Evolutionary conservation across 2,888 invertebrate genomes (phyloP).

Genomic region (Tipula lateralis): DNA sequence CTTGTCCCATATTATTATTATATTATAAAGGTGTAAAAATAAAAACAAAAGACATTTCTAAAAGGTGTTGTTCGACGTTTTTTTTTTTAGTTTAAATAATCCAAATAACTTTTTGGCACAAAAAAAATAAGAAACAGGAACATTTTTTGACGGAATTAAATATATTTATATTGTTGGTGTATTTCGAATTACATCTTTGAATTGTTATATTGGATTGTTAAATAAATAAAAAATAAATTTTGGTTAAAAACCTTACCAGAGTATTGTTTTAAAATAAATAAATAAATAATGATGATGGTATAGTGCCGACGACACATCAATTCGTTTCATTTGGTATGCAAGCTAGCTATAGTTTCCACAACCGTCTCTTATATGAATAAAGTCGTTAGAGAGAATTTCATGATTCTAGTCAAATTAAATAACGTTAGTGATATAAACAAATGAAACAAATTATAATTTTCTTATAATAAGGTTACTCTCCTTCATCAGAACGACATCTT

Average conservation of each 20-base stretch:
- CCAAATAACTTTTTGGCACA: background rate
- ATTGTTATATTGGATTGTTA: slow-evolving; percentile 15
- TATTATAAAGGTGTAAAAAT: background rate
- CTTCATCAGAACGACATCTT: too few relatives aligned
- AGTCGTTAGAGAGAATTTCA: background rate
- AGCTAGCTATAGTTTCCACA: background rate
- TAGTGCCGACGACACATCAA: slow-evolving; percentile 8
- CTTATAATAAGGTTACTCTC: too few relatives aligned
- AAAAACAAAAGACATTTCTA: slow-evolving; percentile 24
- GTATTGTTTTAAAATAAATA: slow-evolving; percentile 1
- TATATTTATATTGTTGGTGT: background rate
- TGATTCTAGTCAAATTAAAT: too few relatives aligned
- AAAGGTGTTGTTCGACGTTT: slow-evolving; percentile 15
- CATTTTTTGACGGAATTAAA: slow-evolving; percentile 19
- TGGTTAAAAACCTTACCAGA: background rate
- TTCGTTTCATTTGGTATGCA: background rate
- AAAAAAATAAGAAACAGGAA: background rate
- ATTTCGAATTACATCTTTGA: background rate
- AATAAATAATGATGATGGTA: background rate
- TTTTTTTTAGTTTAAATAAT: slow-evolving; percentile 6
- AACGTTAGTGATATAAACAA: too few relatives aligned
- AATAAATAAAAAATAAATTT: background rate
- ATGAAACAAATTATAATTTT: too few relatives aligned
- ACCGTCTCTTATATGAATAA: background rate
- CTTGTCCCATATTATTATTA: background rate